Evolutionary conservation across 1,140 invertebrate species (phyloP), one percentile per base, ranked within the genome.

Genomic region (Uloborus diversus): DNA sequence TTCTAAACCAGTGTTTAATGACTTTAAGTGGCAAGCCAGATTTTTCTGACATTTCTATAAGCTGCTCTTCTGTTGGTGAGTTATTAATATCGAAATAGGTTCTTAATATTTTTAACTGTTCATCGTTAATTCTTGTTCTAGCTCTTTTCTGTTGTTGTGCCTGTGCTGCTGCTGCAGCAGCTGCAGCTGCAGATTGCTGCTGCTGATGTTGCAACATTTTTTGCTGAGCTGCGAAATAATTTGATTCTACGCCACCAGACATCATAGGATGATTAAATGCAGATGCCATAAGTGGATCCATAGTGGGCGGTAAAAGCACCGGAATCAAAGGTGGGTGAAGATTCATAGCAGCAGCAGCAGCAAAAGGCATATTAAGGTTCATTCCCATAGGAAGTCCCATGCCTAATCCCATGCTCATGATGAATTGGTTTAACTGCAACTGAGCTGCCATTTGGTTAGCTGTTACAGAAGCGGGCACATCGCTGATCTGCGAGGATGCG

Each of bases 61-160:
- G 98, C 85, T 98, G 97, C 82, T 99, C 97, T 88, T 99, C 97
- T 49, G 95, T 96, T 0, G 97, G 97, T 0, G 97, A 98, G 87
- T 99, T 99, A 87, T 99, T 98, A 70, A 99, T 99, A 85, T 99
- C 96, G 86, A 99, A 99, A 86, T 99, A 95, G n/a, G 94, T 94
- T 66, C 97, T 91, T 28, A 99, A 87, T 79, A 99, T 97, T 87
- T 98, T 98, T 80, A 99, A 88, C 87, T 99, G 97, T 80, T 99
- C 96, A 86, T 99, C 97, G 56, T 96, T 99, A 81, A 99, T 99
- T 78, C 97, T 90, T 33, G 97, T 99, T 53, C 96, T 90, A 28
- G 97, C 97, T 84, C 98, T 90, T 87, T 99, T 99, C 87, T 97
- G 95, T 83, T 95, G 95, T 11, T 85, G 83, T 42, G 65, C 79